phyloP scores from a whole-genome alignment of 2,113 vertebrate genomes.

The Catharus bicknelli region DNA sequence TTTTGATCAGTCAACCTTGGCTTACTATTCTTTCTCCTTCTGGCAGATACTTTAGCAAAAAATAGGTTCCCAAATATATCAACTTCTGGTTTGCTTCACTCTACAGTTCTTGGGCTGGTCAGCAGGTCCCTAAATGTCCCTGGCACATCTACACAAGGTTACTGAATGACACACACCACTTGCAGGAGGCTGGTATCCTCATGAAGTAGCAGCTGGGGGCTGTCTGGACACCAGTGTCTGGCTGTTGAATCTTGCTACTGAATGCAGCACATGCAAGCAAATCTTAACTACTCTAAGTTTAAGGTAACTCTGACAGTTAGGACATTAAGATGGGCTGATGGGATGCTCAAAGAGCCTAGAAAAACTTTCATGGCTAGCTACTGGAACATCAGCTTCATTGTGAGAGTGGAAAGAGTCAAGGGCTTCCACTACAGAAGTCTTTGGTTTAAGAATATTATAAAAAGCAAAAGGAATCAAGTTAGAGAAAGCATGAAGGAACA shows the following conservation, averaged over 20 bases:
- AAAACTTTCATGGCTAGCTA: neutral
- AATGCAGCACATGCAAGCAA: neutral
- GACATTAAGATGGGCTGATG: neutral
- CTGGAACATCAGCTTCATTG: neutral
- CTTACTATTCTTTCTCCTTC: neutral
- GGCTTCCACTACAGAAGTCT: neutral
- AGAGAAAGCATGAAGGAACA: neutral
- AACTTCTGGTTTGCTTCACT: neutral
- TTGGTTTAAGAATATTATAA: neutral
- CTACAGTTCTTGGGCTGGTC: neutral
- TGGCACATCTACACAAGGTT: neutral
- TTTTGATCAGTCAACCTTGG: neutral
- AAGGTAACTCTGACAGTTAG: neutral
- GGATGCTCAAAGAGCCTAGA: neutral
- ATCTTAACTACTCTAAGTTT: neutral
- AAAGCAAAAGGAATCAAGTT: neutral
- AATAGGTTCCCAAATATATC: rapidly evolving
- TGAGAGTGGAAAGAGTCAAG: neutral
- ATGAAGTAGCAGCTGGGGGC: neutral
- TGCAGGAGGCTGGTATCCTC: neutral
- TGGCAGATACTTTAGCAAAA: neutral
- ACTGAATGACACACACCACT: neutral
- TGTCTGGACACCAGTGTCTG: neutral
- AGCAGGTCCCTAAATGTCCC: neutral
- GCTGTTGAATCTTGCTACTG: neutral